Conservation (phyloP, 2,113 vertebrate species). For the Sialia sialis region DNA sequence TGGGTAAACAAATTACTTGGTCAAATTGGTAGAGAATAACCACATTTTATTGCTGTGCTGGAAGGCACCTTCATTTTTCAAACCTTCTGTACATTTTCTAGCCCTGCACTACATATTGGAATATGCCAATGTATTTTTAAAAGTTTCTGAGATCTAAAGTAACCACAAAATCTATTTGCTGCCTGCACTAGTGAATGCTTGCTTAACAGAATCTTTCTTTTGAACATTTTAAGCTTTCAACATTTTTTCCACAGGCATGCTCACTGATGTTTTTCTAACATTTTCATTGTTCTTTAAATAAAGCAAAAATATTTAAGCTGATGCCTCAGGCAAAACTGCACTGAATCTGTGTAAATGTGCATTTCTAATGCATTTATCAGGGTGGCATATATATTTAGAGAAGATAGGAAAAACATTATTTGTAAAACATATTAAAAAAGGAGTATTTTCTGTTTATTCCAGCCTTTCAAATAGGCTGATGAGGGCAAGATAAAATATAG, state of each 20-base stretch:
- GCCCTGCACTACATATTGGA: background rate
- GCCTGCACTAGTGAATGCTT: background rate
- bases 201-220: background rate
- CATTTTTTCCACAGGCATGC: background rate
- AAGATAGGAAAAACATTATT: background rate
- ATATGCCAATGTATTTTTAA: background rate
- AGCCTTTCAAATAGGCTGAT: background rate
- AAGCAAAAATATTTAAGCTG: background rate
- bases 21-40: background rate
- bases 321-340: background rate
- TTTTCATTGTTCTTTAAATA: background rate
- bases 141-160: background rate
- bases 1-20: conserved; percentile 43
- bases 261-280: background rate
- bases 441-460: background rate
- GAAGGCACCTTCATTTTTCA: background rate
- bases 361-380: background rate
- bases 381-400: background rate
- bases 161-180: background rate
- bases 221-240: background rate
- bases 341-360: background rate
- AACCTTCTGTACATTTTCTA: background rate
- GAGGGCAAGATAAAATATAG: background rate
- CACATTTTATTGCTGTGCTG: background rate
- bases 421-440: background rate